phyloP scores from a whole-genome alignment of 2,113 vertebrate genomes.

The Platichthys flesus region DNA sequence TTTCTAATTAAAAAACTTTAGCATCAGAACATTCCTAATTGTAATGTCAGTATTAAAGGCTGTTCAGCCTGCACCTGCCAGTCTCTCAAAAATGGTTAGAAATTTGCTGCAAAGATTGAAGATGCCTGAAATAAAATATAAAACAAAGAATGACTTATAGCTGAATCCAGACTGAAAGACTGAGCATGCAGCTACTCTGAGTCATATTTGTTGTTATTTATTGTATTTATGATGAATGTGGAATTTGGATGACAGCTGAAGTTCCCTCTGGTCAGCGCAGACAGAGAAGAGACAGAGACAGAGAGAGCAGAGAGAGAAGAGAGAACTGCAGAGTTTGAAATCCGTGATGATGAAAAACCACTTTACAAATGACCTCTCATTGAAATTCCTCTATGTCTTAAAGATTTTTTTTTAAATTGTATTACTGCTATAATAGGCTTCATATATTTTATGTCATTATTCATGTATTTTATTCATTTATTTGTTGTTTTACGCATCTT shows the following conservation, averaged over 20 bases:
- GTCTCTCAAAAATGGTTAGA: conserved; percentile 5
- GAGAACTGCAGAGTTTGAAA: conserved; percentile 8
- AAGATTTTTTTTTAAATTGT: conserved; percentile 33
- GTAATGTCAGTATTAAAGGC: conserved; percentile 10
- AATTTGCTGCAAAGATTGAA: conserved; percentile 4
- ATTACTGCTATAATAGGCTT: conserved; percentile 26
- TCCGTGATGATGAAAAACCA: conserved; percentile 22
- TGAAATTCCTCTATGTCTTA: conserved; percentile 27
- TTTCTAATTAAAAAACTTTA: background rate
- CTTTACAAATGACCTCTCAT: conserved; percentile 27
- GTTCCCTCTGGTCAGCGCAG: background rate
- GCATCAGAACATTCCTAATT: background rate
- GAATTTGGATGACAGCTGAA: conserved; percentile 20
- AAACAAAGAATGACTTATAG: background rate
- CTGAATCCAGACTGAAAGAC: conserved; percentile 15
- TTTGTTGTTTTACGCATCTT: conserved; percentile 9
- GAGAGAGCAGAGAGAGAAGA: conserved; percentile 1
- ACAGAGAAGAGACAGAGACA: background rate
- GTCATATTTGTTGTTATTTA: conserved; percentile 64
- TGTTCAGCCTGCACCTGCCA: background rate
- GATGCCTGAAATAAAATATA: conserved; percentile 1
- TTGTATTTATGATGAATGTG: conserved; percentile 67
- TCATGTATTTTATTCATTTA: conserved; percentile 32
- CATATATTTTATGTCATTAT: conserved; percentile 49
- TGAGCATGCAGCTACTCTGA: conserved; percentile 26